A percentile compares a stretch with the other conserved stretches of the same genome.
Evolutionary conservation across 2,888 invertebrate genomes (phyloP).

Genomic region (Galerucella nymphaeae): DNA sequence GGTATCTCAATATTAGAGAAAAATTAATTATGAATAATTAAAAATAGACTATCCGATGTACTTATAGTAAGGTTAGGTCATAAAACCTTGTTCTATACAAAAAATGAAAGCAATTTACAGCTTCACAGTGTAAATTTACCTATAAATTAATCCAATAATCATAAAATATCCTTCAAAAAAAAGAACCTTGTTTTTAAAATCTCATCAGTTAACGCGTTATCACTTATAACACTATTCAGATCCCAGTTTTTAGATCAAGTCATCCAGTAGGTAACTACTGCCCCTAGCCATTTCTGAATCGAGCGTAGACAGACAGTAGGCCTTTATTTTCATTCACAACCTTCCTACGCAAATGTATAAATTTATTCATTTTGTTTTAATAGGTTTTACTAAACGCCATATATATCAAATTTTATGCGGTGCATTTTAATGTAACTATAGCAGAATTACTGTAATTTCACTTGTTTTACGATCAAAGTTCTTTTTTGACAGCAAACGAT

Average conservation of each 20-base stretch:
- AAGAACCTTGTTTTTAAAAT: background rate
- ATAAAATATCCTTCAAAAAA: background rate
- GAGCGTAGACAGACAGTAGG: conserved; percentile 18
- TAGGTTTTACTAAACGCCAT: conserved; percentile 20
- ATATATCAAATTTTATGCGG: conserved; percentile 2
- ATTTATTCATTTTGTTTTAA: conserved; percentile 35
- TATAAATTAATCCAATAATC: background rate
- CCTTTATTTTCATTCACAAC: conserved; percentile 22
- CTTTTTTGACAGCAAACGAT: background rate
- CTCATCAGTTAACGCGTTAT: background rate
- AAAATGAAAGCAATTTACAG: too few relatives aligned
- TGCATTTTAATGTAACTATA: background rate
- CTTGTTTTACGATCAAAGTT: background rate
- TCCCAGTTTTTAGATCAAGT: conserved; percentile 7
- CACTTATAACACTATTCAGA: background rate
- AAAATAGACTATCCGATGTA: too few relatives aligned
- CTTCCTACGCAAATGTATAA: conserved; percentile 32
- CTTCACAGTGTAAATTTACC: background rate
- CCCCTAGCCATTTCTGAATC: conserved; percentile 3
- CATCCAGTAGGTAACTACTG: conserved; percentile 4
- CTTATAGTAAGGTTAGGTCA: too few relatives aligned
- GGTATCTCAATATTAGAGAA: too few relatives aligned
- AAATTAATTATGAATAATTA: too few relatives aligned
- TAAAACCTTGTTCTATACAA: too few relatives aligned
- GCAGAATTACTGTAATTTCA: background rate